These are phyloP conservation scores for Mus spretus DNA, from an alignment of 2,797 vertebrate species.

Conservation along the genomic window DNA sequence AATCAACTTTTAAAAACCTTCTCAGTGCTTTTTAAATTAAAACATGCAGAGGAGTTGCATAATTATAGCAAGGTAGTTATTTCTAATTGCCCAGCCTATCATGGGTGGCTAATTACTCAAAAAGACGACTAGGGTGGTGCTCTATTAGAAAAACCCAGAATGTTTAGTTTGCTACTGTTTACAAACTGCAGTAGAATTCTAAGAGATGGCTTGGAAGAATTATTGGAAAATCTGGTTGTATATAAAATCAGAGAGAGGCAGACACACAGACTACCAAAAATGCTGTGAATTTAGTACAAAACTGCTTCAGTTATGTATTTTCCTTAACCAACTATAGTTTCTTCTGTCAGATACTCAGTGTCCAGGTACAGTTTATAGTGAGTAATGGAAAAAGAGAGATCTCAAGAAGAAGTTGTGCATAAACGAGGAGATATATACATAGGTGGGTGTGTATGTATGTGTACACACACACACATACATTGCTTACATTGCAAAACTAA, in stretches of 20 bases:
- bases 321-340: slow-evolving; percentile 55
- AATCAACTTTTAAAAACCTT: slow-evolving; percentile 7
- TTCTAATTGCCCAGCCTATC: slow-evolving; percentile 54
- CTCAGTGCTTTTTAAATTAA: slow-evolving; percentile 65
- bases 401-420: background rate
- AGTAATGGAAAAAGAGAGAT: slow-evolving; percentile 41
- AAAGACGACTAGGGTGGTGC: slow-evolving; percentile 17
- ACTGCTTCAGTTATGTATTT: slow-evolving; percentile 10
- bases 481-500: background rate
- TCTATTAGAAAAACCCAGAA: slow-evolving; percentile 47
- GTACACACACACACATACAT: too few relatives aligned
- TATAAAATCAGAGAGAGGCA: slow-evolving; percentile 32
- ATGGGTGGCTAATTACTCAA: slow-evolving; percentile 30
- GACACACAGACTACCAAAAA: slow-evolving; percentile 37
- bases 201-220: slow-evolving; percentile 57
- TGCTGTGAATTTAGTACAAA: slow-evolving; percentile 44
- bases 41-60: slow-evolving; percentile 52
- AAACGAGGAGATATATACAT: background rate
- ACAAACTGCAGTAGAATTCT: slow-evolving; percentile 31
- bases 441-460: too few relatives aligned
- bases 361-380: background rate
- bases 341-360: background rate
- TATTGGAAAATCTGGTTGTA: slow-evolving; percentile 39
- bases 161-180: slow-evolving; percentile 23
- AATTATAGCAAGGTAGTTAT: slow-evolving; percentile 27